These are phyloP conservation scores for Dicerorhinus sumatrensis DNA, from an alignment of 2,113 vertebrate genomes.

Conservation along the genomic window DNA sequence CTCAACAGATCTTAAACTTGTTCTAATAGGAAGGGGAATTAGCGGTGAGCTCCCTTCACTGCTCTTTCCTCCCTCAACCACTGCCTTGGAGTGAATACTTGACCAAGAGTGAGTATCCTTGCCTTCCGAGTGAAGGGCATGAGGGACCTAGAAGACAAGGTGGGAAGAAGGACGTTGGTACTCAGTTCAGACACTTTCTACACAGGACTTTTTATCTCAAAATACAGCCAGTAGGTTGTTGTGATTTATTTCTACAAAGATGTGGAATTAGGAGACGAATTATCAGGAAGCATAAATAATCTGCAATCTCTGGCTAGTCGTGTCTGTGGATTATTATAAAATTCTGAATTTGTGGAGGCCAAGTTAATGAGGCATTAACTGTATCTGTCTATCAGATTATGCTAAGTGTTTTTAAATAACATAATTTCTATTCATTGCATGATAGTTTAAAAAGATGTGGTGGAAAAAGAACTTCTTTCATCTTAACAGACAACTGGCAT, in stretches of 20 bases:
- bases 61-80: too few relatives aligned
- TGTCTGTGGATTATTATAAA: conserved; percentile 48
- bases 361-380: conserved; percentile 62
- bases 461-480: conserved; percentile 39
- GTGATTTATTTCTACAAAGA: conserved; percentile 21
- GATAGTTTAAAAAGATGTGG: conserved; percentile 50
- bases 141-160: fast-evolving
- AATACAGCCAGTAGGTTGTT: background rate
- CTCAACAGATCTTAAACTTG: background rate
- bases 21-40: background rate
- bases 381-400: conserved; percentile 60
- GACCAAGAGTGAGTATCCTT: background rate
- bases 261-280: background rate
- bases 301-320: background rate
- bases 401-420: conserved; percentile 70
- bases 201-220: background rate
- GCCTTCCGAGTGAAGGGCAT: background rate
- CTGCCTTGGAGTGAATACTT: background rate
- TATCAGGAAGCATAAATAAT: background rate
- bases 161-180: background rate
- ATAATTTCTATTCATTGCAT: conserved; percentile 65
- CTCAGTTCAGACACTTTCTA: background rate
- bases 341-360: conserved; percentile 56
- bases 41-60: background rate
- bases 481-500: background rate